These are phyloP conservation scores for Heterodera carotae DNA, from an alignment of 1,140 invertebrate genomes.

Conservation along the genomic window DNA sequence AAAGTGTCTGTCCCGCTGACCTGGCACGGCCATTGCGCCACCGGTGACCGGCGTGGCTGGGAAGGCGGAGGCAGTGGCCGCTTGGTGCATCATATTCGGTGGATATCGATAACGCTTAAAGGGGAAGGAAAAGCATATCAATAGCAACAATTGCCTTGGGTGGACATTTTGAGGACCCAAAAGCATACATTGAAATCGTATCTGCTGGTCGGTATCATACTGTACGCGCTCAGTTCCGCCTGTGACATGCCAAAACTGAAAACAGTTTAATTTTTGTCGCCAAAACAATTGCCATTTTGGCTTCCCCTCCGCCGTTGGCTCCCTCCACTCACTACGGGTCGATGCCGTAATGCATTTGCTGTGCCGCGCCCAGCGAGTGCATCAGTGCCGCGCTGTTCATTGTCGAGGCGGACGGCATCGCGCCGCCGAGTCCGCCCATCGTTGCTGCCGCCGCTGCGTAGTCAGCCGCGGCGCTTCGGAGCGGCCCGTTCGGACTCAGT, in stretches of 20 bases:
- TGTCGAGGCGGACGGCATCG: background rate
- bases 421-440: background rate
- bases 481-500: background rate
- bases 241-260: conserved; percentile 16
- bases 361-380: conserved; percentile 11
- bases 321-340: conserved; percentile 23
- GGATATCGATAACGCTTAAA: background rate
- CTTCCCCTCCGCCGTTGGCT: too few species aligned
- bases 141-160: too few species aligned
- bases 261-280: too few species aligned
- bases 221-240: conserved; percentile 13
- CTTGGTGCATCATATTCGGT: conserved; percentile 7
- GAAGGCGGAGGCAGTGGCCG: background rate
- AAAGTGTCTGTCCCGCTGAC: background rate
- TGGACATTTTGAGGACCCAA: background rate
- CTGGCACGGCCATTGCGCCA: background rate
- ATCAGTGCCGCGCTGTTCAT: conserved; percentile 7
- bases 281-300: too few species aligned
- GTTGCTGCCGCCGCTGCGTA: background rate
- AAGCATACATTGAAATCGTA: conserved; percentile 23
- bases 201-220: conserved; percentile 7
- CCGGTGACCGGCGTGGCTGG: background rate
- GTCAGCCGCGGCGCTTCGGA: background rate
- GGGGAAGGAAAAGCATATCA: background rate
- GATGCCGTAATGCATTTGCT: conserved; percentile 20